A percentile compares a stretch with the other conserved stretches of the same genome.
phyloP scores from a whole-genome alignment of 2,797 vertebrate genomes.

The Eulemur mongoz region DNA sequence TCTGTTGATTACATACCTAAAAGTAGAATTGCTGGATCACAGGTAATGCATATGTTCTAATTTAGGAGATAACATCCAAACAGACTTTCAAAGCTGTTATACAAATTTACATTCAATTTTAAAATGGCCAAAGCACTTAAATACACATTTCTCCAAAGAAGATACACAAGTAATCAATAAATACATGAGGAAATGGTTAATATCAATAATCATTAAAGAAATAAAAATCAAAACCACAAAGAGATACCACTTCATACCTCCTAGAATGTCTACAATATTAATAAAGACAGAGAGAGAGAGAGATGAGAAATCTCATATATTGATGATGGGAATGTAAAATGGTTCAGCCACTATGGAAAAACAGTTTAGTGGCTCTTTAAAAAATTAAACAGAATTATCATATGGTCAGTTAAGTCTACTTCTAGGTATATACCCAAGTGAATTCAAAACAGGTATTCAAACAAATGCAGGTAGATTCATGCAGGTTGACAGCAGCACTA shows the following conservation, averaged over 20 bases:
- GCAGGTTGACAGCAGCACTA: background rate
- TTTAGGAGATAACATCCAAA: background rate
- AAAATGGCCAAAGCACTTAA: background rate
- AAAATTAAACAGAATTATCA: background rate
- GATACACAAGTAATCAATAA: background rate
- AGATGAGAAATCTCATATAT: background rate
- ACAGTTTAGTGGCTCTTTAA: background rate
- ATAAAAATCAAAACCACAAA: background rate
- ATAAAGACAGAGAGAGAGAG: background rate
- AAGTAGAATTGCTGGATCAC: background rate
- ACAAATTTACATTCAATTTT: background rate
- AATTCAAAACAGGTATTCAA: background rate
- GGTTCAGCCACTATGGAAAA: background rate
- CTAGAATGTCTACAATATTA: background rate
- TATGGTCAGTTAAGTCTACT: background rate
- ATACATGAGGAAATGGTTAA: background rate
- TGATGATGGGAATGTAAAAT: background rate
- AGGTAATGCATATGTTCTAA: background rate
- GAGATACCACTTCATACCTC: background rate
- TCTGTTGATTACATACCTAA: background rate
- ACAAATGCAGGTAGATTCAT: background rate
- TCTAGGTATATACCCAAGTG: background rate
- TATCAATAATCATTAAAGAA: background rate
- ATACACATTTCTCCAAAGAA: background rate
- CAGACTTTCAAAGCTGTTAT: background rate